phyloP scores from a whole-genome alignment of 1,140 invertebrate genomes.

The Atta texana region DNA sequence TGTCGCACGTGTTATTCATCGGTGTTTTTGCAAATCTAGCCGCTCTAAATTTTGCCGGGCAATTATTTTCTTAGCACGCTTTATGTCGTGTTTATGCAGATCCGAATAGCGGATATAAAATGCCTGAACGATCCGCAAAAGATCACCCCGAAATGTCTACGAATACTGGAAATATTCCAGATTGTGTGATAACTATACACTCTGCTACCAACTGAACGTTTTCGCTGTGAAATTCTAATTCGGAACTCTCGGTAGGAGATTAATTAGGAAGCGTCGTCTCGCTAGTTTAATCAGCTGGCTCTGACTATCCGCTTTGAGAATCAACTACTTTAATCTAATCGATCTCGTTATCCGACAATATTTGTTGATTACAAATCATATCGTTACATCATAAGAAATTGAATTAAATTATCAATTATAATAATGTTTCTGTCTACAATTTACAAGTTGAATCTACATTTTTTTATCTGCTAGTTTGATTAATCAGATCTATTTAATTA shows the following conservation, averaged over 20 bases:
- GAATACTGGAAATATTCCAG: not conserved
- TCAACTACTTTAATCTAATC: constrained; percentile 58
- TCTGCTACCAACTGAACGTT: not conserved
- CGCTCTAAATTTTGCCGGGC: not conserved
- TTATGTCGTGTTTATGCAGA: not conserved
- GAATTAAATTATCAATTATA: constrained; percentile 5
- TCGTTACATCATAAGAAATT: not conserved
- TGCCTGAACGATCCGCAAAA: not conserved
- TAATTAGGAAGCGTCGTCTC: constrained; percentile 34
- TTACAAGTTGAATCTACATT: not conserved
- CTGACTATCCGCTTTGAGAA: constrained; percentile 34
- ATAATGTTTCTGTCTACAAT: not conserved
- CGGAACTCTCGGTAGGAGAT: constrained; percentile 9
- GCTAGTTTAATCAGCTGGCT: constrained; percentile 36
- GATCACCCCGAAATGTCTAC: not conserved
- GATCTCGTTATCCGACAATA: constrained; percentile 62
- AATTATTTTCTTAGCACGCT: not conserved
- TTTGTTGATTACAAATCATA: constrained; percentile 9
- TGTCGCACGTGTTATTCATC: not conserved
- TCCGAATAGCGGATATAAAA: not conserved
- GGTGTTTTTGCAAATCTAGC: not conserved
- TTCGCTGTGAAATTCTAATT: not conserved
- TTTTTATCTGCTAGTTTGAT: not conserved
- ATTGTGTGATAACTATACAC: not conserved
- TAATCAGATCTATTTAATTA: not conserved